Percentiles rank a stretch among this genome's conserved stretches.
phyloP scores from a whole-genome alignment of 2,888 invertebrate genomes.

The Dilophus febrilis region DNA sequence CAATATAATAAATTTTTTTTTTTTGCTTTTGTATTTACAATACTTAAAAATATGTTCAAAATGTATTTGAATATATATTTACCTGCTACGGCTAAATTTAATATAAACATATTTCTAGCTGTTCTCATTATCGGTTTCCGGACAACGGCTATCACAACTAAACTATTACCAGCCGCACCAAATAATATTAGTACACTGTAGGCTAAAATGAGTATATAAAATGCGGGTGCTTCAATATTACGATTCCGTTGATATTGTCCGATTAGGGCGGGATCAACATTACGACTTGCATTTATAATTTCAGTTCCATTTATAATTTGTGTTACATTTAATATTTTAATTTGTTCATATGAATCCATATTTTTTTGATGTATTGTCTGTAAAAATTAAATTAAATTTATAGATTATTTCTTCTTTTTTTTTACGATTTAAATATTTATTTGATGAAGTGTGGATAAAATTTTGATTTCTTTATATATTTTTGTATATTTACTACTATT shows the following conservation, averaged over 20 bases:
- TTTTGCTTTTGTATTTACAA: too few relatives aligned
- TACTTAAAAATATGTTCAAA: background rate
- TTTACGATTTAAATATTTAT: too few relatives aligned
- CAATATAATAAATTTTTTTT: too few relatives aligned
- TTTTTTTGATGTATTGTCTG: too few relatives aligned
- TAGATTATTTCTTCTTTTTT: too few relatives aligned
- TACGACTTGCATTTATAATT: slow-evolving; percentile 10
- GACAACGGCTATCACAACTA: slow-evolving; percentile 64
- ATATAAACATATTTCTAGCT: slow-evolving; percentile 82
- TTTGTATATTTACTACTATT: too few relatives aligned
- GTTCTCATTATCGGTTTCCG: slow-evolving; percentile 81
- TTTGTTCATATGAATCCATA: too few relatives aligned
- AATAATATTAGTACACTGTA: slow-evolving; percentile 61
- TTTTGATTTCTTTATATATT: too few relatives aligned
- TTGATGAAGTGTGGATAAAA: too few relatives aligned
- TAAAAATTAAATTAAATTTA: too few relatives aligned
- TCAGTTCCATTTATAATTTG: background rate
- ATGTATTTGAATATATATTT: slow-evolving; percentile 10
- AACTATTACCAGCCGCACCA: slow-evolving; percentile 69
- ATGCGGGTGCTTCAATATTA: slow-evolving; percentile 51
- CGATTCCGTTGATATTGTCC: slow-evolving; percentile 37
- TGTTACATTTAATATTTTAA: too few relatives aligned
- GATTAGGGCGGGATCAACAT: slow-evolving; percentile 30
- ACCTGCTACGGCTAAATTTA: slow-evolving; percentile 66
- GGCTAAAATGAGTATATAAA: slow-evolving; percentile 46